Conservation (phyloP, 2,113 vertebrate genomes). For the Triplophysa siluroides region DNA sequence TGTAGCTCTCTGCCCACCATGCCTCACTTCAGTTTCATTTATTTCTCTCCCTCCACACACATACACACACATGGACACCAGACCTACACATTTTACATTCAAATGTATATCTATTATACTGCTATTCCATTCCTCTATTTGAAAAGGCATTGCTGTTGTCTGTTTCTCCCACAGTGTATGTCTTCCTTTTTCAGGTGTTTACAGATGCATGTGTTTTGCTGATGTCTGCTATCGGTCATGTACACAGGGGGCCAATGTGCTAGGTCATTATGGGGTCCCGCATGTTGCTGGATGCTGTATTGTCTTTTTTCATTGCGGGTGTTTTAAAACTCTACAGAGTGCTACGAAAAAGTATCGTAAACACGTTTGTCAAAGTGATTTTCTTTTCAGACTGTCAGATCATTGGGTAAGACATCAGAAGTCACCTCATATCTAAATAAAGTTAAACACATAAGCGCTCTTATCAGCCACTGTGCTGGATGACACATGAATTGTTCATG, state of each 20-base stretch:
- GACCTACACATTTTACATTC: not conserved
- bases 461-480: not conserved
- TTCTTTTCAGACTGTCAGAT: conserved; percentile 65
- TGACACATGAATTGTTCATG: conserved; percentile 31
- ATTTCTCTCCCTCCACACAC: conserved; percentile 45
- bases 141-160: not conserved
- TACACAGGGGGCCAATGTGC: not conserved
- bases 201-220: conserved; percentile 54
- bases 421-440: conserved; percentile 41
- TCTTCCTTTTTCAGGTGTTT: conserved; percentile 36
- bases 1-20: conserved; percentile 26
- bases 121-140: not conserved
- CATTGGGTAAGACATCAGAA: conserved; percentile 59
- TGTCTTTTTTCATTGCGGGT: conserved; percentile 27
- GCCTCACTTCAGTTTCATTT: not conserved
- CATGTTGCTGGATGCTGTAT: conserved; percentile 53
- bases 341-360: conserved; percentile 54
- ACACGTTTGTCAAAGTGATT: conserved; percentile 54
- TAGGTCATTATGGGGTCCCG: conserved; percentile 25
- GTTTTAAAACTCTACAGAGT: conserved; percentile 54
- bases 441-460: not conserved
- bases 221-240: not conserved
- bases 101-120: conserved; percentile 2
- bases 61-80: not conserved
- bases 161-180: not conserved